Evolutionary conservation across 1,140 invertebrate species (phyloP).

Genomic region (Zaprionus taronus): DNA sequence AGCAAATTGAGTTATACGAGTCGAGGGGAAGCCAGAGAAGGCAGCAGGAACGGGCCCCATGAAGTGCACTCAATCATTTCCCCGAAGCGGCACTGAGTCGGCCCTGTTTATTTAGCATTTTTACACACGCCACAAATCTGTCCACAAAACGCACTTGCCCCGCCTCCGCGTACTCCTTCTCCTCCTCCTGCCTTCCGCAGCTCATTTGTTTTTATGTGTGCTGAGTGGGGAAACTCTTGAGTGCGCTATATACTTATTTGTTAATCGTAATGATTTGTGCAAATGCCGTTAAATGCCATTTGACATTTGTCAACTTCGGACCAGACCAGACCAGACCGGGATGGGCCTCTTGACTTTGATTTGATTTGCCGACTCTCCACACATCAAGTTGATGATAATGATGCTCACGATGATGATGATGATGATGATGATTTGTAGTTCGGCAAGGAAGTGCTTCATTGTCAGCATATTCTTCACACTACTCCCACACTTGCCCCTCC

Average conservation of each 20-base stretch:
- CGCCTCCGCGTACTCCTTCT: not conserved
- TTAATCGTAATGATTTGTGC: conserved; percentile 82
- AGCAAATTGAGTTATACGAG: conserved; percentile 58
- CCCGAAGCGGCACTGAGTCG: conserved; percentile 1
- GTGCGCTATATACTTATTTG: conserved; percentile 53
- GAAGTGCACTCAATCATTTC: conserved; percentile 52
- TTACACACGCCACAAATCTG: conserved; percentile 58
- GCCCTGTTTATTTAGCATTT: conserved; percentile 55
- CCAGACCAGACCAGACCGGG: conserved; percentile 21
- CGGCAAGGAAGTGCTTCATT: conserved; percentile 61
- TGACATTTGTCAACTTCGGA: conserved; percentile 66
- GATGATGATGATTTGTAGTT: conserved; percentile 14
- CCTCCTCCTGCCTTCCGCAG: conserved; percentile 4
- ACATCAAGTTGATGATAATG: conserved; percentile 1
- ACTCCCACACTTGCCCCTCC: not conserved
- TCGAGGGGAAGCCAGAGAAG: not conserved
- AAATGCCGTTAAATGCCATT: conserved; percentile 75
- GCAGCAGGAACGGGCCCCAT: conserved; percentile 12
- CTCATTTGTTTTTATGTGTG: conserved; percentile 45
- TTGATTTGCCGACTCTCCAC: conserved; percentile 27
- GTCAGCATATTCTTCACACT: conserved; percentile 25
- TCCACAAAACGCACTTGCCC: conserved; percentile 35
- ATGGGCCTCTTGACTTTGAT: conserved; percentile 40
- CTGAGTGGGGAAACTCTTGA: conserved; percentile 23
- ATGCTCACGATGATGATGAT: not conserved